Conservation (phyloP, 2,797 vertebrate species). For the Onychomys arenicola region DNA sequence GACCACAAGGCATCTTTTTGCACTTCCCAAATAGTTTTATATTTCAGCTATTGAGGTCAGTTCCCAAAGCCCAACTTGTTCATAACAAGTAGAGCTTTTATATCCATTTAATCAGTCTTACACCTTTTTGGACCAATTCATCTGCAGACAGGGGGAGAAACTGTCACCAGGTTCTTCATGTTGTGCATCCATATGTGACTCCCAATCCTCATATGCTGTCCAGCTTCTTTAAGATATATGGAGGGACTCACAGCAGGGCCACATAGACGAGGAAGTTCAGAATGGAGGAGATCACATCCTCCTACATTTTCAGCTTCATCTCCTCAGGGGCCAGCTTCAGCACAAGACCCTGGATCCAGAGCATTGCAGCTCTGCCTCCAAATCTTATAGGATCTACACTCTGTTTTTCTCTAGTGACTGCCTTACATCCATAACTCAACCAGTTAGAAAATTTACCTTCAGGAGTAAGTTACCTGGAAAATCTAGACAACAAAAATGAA, state of each 20-base stretch:
- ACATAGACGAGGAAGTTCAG: neutral
- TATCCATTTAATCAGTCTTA: conserved; percentile 57
- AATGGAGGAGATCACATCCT: neutral
- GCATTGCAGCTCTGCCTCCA: neutral
- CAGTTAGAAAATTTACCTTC: neutral
- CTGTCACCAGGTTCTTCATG: conserved; percentile 64
- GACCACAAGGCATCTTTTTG: neutral
- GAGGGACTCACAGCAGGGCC: conserved; percentile 71
- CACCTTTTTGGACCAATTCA: conserved; percentile 59
- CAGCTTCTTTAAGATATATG: conserved; percentile 90
- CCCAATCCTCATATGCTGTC: conserved; percentile 88
- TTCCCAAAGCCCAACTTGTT: neutral
- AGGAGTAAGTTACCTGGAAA: neutral
- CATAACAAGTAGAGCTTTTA: conserved; percentile 46
- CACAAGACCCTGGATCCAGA: neutral
- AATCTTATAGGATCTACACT: neutral
- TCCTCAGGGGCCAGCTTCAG: neutral
- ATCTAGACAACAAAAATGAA: neutral
- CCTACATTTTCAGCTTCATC: neutral
- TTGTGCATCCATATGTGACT: conserved; percentile 35
- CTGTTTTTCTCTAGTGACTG: too few species aligned
- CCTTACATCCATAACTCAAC: neutral
- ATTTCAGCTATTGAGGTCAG: conserved; percentile 59
- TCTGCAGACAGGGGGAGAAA: conserved; percentile 66
- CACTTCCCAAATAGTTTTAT: conserved; percentile 54